Evolutionary conservation across 2,113 vertebrate genomes (phyloP), one percentile per base, ranked within the genome.

Genomic region (Hypanus sabinus): DNA sequence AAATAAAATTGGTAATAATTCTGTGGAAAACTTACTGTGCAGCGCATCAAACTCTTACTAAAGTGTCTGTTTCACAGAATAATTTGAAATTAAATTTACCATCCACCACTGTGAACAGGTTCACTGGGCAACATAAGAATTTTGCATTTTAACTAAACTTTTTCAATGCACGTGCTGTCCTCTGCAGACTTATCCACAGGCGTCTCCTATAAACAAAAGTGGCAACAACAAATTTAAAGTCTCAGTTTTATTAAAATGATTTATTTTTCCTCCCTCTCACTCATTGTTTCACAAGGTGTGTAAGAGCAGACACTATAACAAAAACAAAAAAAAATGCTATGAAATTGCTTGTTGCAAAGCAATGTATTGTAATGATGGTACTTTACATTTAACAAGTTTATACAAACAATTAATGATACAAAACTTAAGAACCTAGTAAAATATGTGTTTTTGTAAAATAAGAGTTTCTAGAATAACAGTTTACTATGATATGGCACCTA

Each of bases 1-100:
- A 85, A 85, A 85, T 85, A 73, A 46, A 85, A 85, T 85, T 27
- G 30, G 46, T 57, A 70, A 70, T 65, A 68, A 91, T 68, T 91
- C 62, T 9, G 65, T 68, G 60, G 62, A 91, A 62, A 14, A 36
- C 16, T 90, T 33, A 8, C 30, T 65, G 60, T 90, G 62, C 57
- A 62, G 3, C 5, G n/a, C 30, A n/a, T n/a, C 60, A 90, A 90
- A 16, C 27, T 65, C 30, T 90, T 62, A 33, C 87, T 62, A 14
- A 65, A 68, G 60, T 33, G 62, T 68, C 22, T 68, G 6, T 91
- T n/a, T 22, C 88, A 36, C 30, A 91, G 33, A 65, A 85, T 10
- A 24, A 85, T 60, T 85, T 85, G 22, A 57, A 57, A 85, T 85
- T 22, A 85, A 85, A 85, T 46, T 60, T 12, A 57, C 81, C 38